Conservation (phyloP, 2,113 vertebrate species). For the Corapipo altera region DNA sequence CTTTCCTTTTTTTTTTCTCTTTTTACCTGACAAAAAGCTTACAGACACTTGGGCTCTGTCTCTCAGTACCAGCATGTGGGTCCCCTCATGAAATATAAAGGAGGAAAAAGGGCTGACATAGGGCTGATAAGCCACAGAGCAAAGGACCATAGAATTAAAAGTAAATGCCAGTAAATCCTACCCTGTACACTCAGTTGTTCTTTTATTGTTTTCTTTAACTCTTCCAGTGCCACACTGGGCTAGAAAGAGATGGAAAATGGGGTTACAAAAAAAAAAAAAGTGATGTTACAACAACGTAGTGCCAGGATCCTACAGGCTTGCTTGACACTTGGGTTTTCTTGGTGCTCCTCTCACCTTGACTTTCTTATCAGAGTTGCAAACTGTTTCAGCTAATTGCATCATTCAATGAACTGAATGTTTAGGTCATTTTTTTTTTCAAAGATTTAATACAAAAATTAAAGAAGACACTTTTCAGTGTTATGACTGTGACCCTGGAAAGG, state of each 20-base stretch:
- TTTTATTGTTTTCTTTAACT: constrained; percentile 83
- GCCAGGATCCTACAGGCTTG: neutral
- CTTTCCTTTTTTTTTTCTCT: constrained; percentile 78
- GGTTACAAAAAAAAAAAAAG: neutral
- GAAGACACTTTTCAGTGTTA: neutral
- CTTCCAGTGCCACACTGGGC: constrained; percentile 40
- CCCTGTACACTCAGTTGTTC: constrained; percentile 76
- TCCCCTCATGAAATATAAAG: constrained; percentile 80
- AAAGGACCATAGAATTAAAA: constrained; percentile 84
- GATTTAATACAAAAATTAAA: neutral
- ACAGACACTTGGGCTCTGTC: constrained; percentile 81
- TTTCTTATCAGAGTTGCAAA: neutral
- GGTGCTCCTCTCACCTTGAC: neutral
- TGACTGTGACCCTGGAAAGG: neutral
- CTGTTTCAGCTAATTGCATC: neutral
- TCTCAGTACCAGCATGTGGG: constrained; percentile 78
- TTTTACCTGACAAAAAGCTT: constrained; percentile 87
- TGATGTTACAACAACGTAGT: neutral
- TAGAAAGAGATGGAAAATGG: constrained; percentile 21
- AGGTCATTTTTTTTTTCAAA: neutral
- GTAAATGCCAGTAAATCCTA: constrained; percentile 83
- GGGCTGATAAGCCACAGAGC: constrained; percentile 81
- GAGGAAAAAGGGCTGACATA: constrained; percentile 79
- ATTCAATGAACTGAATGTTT: neutral
- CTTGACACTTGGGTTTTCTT: neutral